Evolutionary conservation across 1,140 invertebrate species (phyloP), one percentile per base, ranked within the genome.

Genomic region (Ceratina calcarata): DNA sequence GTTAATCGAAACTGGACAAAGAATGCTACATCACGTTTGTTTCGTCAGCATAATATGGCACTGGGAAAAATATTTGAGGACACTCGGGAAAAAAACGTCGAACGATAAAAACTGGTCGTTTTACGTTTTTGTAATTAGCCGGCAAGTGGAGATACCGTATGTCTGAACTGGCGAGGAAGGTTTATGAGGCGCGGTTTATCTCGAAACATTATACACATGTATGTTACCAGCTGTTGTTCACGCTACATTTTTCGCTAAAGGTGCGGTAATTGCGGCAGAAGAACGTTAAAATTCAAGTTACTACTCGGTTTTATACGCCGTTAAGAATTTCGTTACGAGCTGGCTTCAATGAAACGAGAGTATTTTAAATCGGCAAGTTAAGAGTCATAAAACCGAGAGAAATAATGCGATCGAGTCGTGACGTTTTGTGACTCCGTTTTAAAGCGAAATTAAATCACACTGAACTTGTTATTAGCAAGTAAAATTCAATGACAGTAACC

Each of bases 41-140:
- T 68, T 53, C 24, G 18, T 32, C 12, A 6, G 15, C 51, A 45
- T 67, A 67, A 67, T 22, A 4, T 67, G 60, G 22, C 60, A 15
- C 27, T 55, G 20, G 10, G 22, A 3, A 24, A 18, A 55, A 37
- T n/a, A 18, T 58, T 72, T n/a, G 72, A 55, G 49, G 27, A 18
- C 10, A 3, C 3, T 45, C 16, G 22, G 15, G 24, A 16, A 27
- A 55, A 53, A 69, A 69, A 20, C 49, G 15, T 55, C 22, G 22
- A 53, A 69, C 51, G 45, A 69, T 49, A 27, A 55, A 27, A 55
- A 22, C 16, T 49, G 49, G 45, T 68, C 53, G 20, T 16, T 24
- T 16, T 49, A 55, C 67, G 67, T 53, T 69, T 69, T 69, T 69
- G 49, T 55, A 69, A 69, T 69, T 69, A 69, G 22, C 51, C 10